Conservation (phyloP, 2,888 invertebrate genomes). For the Epistrophe eligans region DNA sequence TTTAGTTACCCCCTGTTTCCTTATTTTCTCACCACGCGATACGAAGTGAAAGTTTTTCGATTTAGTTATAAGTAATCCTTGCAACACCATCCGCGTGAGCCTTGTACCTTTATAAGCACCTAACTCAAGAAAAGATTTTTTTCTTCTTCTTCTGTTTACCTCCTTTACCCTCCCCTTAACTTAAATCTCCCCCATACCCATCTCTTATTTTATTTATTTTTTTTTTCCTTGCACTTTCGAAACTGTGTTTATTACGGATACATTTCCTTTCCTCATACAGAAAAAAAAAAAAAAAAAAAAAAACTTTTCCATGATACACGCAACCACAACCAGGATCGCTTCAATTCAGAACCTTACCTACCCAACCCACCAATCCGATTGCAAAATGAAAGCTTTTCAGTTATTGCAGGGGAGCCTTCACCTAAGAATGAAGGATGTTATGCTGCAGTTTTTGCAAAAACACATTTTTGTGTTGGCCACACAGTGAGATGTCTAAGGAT, state of each 20-base stretch:
- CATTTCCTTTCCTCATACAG: conserved; percentile 25
- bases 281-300: too few species aligned
- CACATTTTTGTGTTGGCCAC: conserved; percentile 35
- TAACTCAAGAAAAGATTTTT: conserved; percentile 12
- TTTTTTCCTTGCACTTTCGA: conserved; percentile 26
- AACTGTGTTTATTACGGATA: conserved; percentile 57
- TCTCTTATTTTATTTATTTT: conserved; percentile 7
- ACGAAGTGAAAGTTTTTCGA: conserved; percentile 74
- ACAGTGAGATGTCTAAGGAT: conserved; percentile 53
- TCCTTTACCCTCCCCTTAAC: neutral
- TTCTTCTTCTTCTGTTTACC: neutral
- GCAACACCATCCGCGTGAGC: conserved; percentile 47
- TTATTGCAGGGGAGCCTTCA: neutral
- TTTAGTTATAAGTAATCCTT: conserved; percentile 72
- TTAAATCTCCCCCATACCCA: neutral
- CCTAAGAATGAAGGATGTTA: conserved; percentile 18
- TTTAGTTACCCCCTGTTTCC: neutral
- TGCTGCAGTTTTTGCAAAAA: conserved; percentile 26
- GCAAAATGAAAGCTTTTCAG: conserved; percentile 32
- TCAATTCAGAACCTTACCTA: neutral
- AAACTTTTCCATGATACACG: conserved; percentile 59
- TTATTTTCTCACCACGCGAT: neutral
- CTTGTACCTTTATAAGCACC: conserved; percentile 34
- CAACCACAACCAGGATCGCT: conserved; percentile 23
- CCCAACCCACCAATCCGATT: neutral